phyloP scores from a whole-genome alignment of 2,888 invertebrate genomes.

The Sphaerophoria taeniata region DNA sequence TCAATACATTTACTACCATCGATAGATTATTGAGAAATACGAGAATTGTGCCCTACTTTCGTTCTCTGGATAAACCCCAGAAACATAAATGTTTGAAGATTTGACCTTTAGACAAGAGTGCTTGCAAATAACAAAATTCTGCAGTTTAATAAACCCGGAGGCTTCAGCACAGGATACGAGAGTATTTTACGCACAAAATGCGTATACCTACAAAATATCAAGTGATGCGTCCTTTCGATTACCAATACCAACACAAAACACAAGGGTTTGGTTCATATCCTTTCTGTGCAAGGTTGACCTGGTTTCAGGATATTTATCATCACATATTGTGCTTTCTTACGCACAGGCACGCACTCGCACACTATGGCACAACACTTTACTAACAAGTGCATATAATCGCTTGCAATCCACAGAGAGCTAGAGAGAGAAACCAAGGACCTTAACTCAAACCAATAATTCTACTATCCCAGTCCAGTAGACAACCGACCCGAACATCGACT shows the following conservation, averaged over 20 bases:
- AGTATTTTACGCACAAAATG: not conserved
- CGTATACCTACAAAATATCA: not conserved
- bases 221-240: too few species aligned
- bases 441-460: conserved; percentile 31
- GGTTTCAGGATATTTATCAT: conserved; percentile 47
- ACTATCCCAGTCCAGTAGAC: not conserved
- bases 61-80: not conserved
- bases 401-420: conserved; percentile 30
- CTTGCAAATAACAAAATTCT: conserved; percentile 31
- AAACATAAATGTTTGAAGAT: conserved; percentile 6
- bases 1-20: not conserved
- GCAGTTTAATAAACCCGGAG: not conserved
- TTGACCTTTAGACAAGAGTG: conserved; percentile 32
- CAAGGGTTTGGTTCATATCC: conserved; percentile 7
- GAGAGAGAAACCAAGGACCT: not conserved
- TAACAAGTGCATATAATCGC: conserved; percentile 45
- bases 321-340: conserved; percentile 4
- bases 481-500: not conserved
- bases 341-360: not conserved
- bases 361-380: not conserved
- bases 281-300: conserved; percentile 41
- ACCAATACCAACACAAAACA: not conserved
- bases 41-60: not conserved
- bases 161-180: not conserved
- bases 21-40: not conserved